A percentile compares a stretch with the other conserved stretches of the same genome.
Conservation (phyloP, 2,113 vertebrate species). For the Lynx canadensis region DNA sequence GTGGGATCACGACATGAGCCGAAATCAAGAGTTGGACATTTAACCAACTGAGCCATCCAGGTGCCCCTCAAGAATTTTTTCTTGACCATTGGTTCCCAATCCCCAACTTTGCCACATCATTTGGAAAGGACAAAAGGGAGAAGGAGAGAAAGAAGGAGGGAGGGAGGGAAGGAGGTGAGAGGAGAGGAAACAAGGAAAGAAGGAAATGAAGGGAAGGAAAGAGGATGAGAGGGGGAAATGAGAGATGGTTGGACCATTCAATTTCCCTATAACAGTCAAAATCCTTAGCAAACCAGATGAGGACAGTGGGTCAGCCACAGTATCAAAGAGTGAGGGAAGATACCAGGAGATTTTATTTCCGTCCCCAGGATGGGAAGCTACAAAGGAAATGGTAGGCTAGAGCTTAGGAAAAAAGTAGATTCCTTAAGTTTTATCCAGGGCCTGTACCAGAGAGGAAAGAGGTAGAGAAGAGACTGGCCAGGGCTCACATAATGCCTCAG, state of each 20-base stretch:
- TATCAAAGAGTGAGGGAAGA: background rate
- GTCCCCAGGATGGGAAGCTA: background rate
- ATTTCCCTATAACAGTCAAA: background rate
- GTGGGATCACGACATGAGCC: too few species aligned
- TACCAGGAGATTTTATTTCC: too few species aligned
- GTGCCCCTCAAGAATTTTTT: too few species aligned
- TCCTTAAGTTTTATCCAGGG: background rate
- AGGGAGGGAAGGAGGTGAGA: too few species aligned
- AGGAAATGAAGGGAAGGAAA: too few species aligned
- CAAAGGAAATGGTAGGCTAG: background rate
- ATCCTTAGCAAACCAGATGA: background rate
- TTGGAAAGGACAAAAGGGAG: background rate
- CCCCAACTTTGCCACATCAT: too few species aligned
- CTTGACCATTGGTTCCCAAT: too few species aligned
- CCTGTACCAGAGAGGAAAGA: background rate
- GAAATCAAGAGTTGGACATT: too few species aligned
- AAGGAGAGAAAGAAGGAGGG: background rate
- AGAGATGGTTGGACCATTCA: background rate
- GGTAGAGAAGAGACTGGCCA: background rate
- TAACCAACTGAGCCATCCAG: too few species aligned
- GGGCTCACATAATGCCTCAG: background rate
- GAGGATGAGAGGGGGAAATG: too few species aligned
- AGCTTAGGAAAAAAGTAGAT: background rate
- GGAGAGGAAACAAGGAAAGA: background rate
- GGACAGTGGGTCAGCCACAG: too few species aligned